phyloP scores from a whole-genome alignment of 2,113 vertebrate genomes.

The Gobio gobio region DNA sequence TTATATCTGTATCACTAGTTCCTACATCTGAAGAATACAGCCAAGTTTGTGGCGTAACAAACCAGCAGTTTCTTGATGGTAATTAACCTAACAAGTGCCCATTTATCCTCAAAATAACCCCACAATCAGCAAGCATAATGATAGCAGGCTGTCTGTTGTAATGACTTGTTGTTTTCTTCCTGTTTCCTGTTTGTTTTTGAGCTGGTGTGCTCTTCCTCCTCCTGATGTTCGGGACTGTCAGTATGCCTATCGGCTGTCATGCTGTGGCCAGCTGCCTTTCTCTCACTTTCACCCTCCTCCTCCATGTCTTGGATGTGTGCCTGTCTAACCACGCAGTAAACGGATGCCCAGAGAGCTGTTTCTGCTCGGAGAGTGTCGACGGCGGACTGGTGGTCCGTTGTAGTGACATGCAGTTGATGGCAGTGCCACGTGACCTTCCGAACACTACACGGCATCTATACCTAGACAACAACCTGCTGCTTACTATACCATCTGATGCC shows the following conservation, averaged over 20 bases:
- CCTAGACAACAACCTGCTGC: conserved; percentile 84
- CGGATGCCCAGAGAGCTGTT: conserved; percentile 26
- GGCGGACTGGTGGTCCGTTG: conserved; percentile 40
- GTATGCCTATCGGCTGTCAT: not conserved
- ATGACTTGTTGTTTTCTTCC: conserved; percentile 31
- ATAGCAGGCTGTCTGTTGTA: conserved; percentile 47
- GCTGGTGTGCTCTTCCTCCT: not conserved
- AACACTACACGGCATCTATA: conserved; percentile 83
- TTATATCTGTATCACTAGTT: not conserved
- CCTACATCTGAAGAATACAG: not conserved
- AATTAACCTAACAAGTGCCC: conserved; percentile 31
- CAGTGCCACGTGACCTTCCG: conserved; percentile 66
- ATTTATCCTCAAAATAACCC: conserved; percentile 39
- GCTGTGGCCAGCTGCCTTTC: not conserved
- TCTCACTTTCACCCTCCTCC: conserved; percentile 14
- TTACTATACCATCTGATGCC: conserved; percentile 75
- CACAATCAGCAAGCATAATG: not conserved
- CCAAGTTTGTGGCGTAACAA: conserved; percentile 8
- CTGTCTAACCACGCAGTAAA: not conserved
- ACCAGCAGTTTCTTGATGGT: not conserved
- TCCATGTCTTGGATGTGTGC: conserved; percentile 2
- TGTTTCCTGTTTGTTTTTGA: conserved; percentile 24
- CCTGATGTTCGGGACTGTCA: conserved; percentile 8
- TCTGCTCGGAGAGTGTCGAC: conserved; percentile 20
- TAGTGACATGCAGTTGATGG: conserved; percentile 41